A percentile compares a stretch with the other conserved stretches of the same genome.
These are phyloP conservation scores for Sarcophaga peregrina DNA, from an alignment of 1,140 invertebrate species.

Conservation along the genomic window DNA sequence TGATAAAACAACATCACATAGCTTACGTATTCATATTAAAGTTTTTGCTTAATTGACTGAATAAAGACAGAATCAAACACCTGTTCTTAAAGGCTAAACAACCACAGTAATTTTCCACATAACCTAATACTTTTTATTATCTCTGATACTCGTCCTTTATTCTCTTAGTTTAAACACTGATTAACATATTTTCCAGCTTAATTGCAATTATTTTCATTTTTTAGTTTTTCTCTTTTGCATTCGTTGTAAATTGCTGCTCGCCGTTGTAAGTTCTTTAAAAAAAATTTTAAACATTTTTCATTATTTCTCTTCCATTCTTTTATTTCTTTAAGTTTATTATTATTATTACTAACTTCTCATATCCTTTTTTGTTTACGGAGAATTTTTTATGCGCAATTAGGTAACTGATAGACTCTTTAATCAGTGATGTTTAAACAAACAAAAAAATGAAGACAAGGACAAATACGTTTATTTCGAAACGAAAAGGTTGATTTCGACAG, in stretches of 20 bases:
- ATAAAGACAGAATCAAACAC: too few relatives aligned
- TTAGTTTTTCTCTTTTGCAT: background rate
- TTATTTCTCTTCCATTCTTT: background rate
- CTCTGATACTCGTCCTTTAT: background rate
- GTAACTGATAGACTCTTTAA: background rate
- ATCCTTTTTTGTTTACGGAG: background rate
- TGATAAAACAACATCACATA: too few relatives aligned
- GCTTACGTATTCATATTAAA: too few relatives aligned
- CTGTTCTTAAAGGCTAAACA: too few relatives aligned
- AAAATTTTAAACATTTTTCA: background rate
- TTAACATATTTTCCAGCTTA: background rate
- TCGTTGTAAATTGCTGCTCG: background rate
- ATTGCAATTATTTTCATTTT: background rate
- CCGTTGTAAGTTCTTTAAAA: background rate
- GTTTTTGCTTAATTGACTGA: too few relatives aligned
- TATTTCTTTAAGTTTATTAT: background rate
- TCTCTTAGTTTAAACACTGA: background rate
- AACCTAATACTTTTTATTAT: too few relatives aligned
- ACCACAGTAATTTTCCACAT: too few relatives aligned
- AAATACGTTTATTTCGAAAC: too few relatives aligned
- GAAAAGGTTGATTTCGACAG: too few relatives aligned
- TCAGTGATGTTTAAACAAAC: background rate
- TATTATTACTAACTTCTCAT: background rate
- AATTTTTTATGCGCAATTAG: conserved; percentile 10
- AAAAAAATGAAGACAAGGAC: background rate